Base-by-base conservation (phyloP, 2,113 vertebrate genomes). In the Paraplagusia blochii region DNA sequence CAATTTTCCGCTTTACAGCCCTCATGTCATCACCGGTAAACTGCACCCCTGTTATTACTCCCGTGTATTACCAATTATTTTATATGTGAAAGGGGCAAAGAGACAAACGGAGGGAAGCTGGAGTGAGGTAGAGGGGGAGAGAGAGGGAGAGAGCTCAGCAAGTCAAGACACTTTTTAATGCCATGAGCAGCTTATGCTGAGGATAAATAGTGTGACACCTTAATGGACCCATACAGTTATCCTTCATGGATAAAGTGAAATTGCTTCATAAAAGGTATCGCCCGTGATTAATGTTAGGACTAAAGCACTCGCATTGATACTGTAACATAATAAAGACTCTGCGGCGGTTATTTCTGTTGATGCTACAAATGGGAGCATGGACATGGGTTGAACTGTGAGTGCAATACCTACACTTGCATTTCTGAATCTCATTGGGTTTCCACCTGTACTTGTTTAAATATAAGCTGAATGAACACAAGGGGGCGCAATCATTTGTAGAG, bases 221-320 rank as follows among this genome's bases (percentile, higher is more conserved):
- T 89, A 86, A 89, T 88, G 80, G 84, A 87, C 79, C 83, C 74
- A 77, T 83, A 74, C 81, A 77, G 84, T 88, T 87, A 87, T 88
- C 76, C 80, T 80, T 86, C 85, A 87, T 85, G 87, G 87, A 88
- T 88, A 87, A 87, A 88, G 83, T 85, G 71, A 88, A 79, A 86
- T 88, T 87, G 84, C 83, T 85, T 83, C 82, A 87, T 88, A 88
- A 87, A 89, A 87, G 72, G 74, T 76, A 75, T 33, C 55, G 54
- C 65, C 50, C 40, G n/a, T 84, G 83, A 86, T 87, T 86, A 83
- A 88, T 80, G 84, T 78, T 43, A 12, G 73, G 62, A 50, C 61
- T 62, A 72, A 77, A 71, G 53, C 56, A 18, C 79, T 68, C 53
- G 61, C 78, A 82, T 78, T 42, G 80, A 81, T 85, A 29, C 75